Evolutionary conservation across 2,113 vertebrate species (phyloP).

Genomic region (Phoxinus phoxinus): DNA sequence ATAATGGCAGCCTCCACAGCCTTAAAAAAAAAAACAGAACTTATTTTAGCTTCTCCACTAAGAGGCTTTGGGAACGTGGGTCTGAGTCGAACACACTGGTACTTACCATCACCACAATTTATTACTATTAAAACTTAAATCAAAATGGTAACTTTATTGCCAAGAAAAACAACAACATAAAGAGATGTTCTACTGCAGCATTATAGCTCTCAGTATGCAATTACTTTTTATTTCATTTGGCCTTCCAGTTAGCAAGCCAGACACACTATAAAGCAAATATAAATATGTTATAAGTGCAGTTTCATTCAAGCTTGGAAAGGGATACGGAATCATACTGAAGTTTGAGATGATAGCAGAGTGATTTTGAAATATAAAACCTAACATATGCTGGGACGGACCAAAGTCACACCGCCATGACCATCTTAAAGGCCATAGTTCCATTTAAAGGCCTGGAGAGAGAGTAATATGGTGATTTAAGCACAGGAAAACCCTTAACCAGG

Average conservation of each 20-base stretch:
- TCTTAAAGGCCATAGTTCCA: constrained; percentile 50
- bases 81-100: constrained; percentile 63
- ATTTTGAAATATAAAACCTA: constrained; percentile 30
- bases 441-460: constrained; percentile 31
- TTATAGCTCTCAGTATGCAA: constrained; percentile 55
- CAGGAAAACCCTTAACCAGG: not conserved
- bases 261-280: constrained; percentile 33
- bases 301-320: constrained; percentile 42
- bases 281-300: constrained; percentile 38
- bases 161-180: constrained; percentile 67
- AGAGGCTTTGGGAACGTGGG: constrained; percentile 64
- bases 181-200: constrained; percentile 60
- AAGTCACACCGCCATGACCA: constrained; percentile 37
- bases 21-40: constrained; percentile 74
- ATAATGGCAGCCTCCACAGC: constrained; percentile 73
- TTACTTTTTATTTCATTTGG: constrained; percentile 69
- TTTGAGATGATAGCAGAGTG: constrained; percentile 34
- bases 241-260: constrained; percentile 47
- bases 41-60: constrained; percentile 72
- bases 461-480: constrained; percentile 28
- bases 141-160: constrained; percentile 64
- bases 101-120: constrained; percentile 69
- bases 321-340: constrained; percentile 30
- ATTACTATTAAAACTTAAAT: constrained; percentile 76
- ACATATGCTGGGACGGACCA: constrained; percentile 34